These are phyloP conservation scores for Agrenia bidenticulata DNA, from an alignment of 2,888 invertebrate genomes.

Conservation along the genomic window DNA sequence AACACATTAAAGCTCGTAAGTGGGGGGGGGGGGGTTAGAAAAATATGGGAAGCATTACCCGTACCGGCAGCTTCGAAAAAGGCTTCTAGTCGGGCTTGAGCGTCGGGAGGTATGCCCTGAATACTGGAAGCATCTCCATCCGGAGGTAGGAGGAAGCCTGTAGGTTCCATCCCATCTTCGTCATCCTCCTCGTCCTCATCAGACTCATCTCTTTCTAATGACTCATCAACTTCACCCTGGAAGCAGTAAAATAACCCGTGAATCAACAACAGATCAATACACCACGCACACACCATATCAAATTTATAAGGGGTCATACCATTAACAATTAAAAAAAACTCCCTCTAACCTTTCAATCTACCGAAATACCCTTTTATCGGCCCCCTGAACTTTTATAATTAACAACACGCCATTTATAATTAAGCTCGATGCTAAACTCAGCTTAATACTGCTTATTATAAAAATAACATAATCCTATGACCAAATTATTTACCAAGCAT, in stretches of 20 bases:
- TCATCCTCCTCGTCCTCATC: constrained; percentile 52
- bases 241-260: not conserved
- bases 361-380: too few relatives aligned
- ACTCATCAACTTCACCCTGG: constrained; percentile 49
- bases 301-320: too few relatives aligned
- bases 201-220: constrained; percentile 50
- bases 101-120: constrained; percentile 66
- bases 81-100: constrained; percentile 87
- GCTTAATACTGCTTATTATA: too few relatives aligned
- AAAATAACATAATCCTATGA: too few relatives aligned
- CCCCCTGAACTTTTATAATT: too few relatives aligned
- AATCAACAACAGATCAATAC: too few relatives aligned
- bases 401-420: too few relatives aligned
- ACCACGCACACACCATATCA: too few relatives aligned
- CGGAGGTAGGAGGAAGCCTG: constrained; percentile 50
- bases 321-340: too few relatives aligned
- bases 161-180: constrained; percentile 50
- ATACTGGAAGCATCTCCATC: constrained; percentile 53
- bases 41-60: constrained; percentile 25
- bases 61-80: constrained; percentile 87
- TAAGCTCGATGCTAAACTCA: too few relatives aligned
- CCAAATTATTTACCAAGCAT: too few relatives aligned
- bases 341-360: too few relatives aligned
- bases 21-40: not conserved
- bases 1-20: not conserved